Conservation (phyloP, 2,888 invertebrate species). For the Pharmacophagus antenor region DNA sequence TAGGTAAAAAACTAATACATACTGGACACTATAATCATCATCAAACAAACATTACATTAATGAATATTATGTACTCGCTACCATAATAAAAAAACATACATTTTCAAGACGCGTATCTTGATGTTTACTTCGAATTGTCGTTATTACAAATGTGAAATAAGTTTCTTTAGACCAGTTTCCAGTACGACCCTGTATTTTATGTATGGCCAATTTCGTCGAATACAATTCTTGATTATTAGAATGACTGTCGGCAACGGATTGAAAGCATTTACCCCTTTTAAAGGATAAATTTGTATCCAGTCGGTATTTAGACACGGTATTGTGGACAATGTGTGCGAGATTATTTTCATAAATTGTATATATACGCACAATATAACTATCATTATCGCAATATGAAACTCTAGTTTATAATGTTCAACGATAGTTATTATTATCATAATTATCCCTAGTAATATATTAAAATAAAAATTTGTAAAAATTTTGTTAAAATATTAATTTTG, state of each 20-base stretch:
- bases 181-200: constrained; percentile 27
- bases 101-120: too few relatives aligned
- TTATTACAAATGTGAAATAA: background rate
- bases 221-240: constrained; percentile 32
- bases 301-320: constrained; percentile 40
- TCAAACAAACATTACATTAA: too few relatives aligned
- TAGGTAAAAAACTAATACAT: too few relatives aligned
- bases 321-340: constrained; percentile 24
- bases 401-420: background rate
- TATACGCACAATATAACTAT: background rate
- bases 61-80: too few relatives aligned
- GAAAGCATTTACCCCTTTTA: constrained; percentile 26
- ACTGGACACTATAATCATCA: too few relatives aligned
- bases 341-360: background rate
- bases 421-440: too few relatives aligned
- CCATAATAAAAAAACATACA: too few relatives aligned
- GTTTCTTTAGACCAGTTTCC: background rate
- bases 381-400: background rate
- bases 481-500: too few relatives aligned
- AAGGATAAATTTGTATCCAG: constrained; percentile 38
- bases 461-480: too few relatives aligned
- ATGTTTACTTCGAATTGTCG: background rate
- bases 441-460: too few relatives aligned
- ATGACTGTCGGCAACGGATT: constrained; percentile 34
- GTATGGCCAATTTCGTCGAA: constrained; percentile 23